Conservation (phyloP, 2,888 invertebrate genomes). For the Elegia similella region DNA sequence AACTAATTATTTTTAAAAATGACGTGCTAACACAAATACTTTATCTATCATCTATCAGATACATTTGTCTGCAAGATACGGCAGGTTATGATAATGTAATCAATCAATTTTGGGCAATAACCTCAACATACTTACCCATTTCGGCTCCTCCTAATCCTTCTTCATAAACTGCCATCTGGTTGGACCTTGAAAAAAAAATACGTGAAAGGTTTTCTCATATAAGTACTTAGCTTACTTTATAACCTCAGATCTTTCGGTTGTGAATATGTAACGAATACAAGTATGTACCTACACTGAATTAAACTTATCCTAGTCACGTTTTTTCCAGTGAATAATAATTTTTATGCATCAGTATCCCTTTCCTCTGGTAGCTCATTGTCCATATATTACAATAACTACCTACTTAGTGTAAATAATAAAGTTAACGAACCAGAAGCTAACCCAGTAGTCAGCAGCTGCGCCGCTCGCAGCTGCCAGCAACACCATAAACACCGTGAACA, state of each 20-base stretch:
- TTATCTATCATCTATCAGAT: neutral
- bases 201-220: constrained; percentile 12
- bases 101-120: constrained; percentile 18
- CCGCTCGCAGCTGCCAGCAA: constrained; percentile 82
- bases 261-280: no score
- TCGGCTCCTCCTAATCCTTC: constrained; percentile 45
- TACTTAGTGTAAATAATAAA: neutral
- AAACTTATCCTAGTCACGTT: no score
- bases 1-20: no score
- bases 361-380: no score
- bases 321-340: no score
- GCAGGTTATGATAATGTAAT: neutral
- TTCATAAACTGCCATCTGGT: constrained; percentile 64
- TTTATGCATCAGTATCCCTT: no score
- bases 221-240: no score
- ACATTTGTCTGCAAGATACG: neutral
- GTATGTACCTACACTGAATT: no score
- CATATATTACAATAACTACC: no score
- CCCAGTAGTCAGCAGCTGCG: constrained; percentile 86
- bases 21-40: no score
- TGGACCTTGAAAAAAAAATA: constrained; percentile 57
- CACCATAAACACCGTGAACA: constrained; percentile 48
- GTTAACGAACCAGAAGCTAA: constrained; percentile 83
- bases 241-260: no score
- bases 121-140: constrained; percentile 45